These are phyloP conservation scores for Hermetia illucens DNA, from an alignment of 1,140 invertebrate species.

Conservation along the genomic window DNA sequence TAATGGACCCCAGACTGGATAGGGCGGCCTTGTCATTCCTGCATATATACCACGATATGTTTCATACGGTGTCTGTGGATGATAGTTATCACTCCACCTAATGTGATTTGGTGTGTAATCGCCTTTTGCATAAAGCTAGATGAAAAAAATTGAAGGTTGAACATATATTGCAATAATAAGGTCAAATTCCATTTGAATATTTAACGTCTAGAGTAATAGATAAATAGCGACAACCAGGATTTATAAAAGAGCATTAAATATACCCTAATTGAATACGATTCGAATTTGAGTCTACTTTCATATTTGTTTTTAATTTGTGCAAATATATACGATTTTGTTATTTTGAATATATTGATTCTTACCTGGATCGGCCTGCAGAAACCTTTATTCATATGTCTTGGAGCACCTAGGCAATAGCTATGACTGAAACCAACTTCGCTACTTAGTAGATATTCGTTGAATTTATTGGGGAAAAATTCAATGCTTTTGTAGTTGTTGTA, in stretches of 20 bases:
- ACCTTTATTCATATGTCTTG: constrained; percentile 72
- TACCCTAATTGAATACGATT: too few relatives aligned
- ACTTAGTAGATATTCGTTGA: constrained; percentile 81
- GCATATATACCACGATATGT: constrained; percentile 28
- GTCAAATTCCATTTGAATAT: too few relatives aligned
- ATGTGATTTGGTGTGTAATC: constrained; percentile 30
- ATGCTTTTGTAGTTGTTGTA: constrained; percentile 76
- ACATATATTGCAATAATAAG: too few relatives aligned
- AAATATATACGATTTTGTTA: too few relatives aligned
- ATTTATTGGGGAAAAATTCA: constrained; percentile 75
- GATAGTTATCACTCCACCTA: constrained; percentile 28
- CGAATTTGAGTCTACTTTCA: too few relatives aligned
- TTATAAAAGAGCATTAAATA: too few relatives aligned
- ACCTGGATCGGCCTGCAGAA: constrained; percentile 78
- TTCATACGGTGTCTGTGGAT: constrained; percentile 29
- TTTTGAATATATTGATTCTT: constrained; percentile 47
- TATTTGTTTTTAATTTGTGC: background rate
- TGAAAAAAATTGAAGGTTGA: too few relatives aligned
- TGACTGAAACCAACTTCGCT: constrained; percentile 80
- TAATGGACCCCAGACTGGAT: constrained; percentile 13
- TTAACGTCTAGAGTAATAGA: too few relatives aligned
- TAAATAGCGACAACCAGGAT: too few relatives aligned
- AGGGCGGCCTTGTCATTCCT: constrained; percentile 11
- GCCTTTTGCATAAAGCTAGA: constrained; percentile 29
- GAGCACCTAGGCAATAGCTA: constrained; percentile 70